A percentile compares a stretch with the other conserved stretches of the same genome.
Evolutionary conservation across 1,140 invertebrate genomes (phyloP).

Genomic region (Drosophila subpulchrella): DNA sequence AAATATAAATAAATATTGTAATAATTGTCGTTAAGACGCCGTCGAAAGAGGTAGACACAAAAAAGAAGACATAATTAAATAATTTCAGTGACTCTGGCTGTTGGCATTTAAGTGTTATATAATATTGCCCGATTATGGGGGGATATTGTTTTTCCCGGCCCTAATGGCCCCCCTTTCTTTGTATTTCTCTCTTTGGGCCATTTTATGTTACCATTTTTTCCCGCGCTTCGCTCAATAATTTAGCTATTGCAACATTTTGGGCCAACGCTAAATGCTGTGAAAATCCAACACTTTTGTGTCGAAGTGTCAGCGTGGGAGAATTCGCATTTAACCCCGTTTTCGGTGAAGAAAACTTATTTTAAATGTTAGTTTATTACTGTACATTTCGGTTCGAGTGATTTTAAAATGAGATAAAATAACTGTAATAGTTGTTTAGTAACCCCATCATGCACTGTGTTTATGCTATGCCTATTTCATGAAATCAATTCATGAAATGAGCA

Average conservation of each 20-base stretch:
- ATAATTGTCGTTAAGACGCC: slow-evolving; percentile 46
- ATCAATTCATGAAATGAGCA: no score
- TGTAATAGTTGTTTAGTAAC: no score
- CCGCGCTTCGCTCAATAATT: slow-evolving; percentile 17
- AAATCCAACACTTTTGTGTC: slow-evolving; percentile 24
- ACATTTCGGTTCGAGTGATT: neutral
- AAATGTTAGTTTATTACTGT: neutral
- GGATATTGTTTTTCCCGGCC: slow-evolving; percentile 17
- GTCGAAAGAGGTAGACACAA: neutral
- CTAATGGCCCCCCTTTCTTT: slow-evolving; percentile 10
- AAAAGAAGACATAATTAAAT: slow-evolving; percentile 21
- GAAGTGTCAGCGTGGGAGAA: slow-evolving; percentile 18
- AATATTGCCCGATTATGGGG: slow-evolving; percentile 34
- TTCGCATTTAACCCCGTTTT: slow-evolving; percentile 15
- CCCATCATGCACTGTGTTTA: no score
- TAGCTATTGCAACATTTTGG: slow-evolving; percentile 29
- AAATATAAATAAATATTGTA: slow-evolving; percentile 47
- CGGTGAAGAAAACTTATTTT: no score
- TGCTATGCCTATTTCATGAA: no score
- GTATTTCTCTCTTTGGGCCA: slow-evolving; percentile 5
- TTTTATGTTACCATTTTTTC: neutral
- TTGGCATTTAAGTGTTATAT: slow-evolving; percentile 22
- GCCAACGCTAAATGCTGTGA: slow-evolving; percentile 15
- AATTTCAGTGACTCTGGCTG: slow-evolving; percentile 13
- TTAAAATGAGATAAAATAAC: neutral